Conservation (phyloP, 2,113 vertebrate genomes). For the Glaucomys volans region DNA sequence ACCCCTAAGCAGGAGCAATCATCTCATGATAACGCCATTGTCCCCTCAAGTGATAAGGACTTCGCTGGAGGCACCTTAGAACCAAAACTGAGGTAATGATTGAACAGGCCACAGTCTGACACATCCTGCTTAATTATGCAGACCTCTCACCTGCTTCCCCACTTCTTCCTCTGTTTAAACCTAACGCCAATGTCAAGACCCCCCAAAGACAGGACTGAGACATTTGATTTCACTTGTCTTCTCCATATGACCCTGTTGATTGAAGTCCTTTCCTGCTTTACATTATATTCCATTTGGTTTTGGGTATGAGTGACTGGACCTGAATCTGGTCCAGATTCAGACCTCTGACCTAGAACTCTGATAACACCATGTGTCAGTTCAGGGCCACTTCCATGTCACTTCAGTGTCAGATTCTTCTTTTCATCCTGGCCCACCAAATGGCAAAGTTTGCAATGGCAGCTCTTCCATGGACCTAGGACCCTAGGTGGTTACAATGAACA, state of each 20-base stretch:
- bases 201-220: not conserved
- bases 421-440: not conserved
- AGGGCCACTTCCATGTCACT: not conserved
- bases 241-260: not conserved
- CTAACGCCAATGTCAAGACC: not conserved
- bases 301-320: not conserved
- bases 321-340: not conserved
- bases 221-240: not conserved
- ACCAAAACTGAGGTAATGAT: not conserved
- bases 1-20: not conserved
- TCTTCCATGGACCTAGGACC: not conserved
- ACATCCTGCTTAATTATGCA: not conserved
- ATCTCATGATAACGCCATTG: not conserved
- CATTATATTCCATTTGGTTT: not conserved
- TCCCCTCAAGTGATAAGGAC: not conserved
- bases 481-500: not conserved
- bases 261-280: not conserved
- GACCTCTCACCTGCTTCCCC: not conserved
- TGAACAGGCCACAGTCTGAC: not conserved
- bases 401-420: not conserved
- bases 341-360: no score
- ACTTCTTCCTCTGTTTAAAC: not conserved
- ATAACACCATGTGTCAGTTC: not conserved
- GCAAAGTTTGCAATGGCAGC: not conserved
- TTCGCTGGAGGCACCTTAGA: not conserved